Base-by-base conservation (phyloP, 2,797 vertebrate species). In the Cottoperca gobio region DNA sequence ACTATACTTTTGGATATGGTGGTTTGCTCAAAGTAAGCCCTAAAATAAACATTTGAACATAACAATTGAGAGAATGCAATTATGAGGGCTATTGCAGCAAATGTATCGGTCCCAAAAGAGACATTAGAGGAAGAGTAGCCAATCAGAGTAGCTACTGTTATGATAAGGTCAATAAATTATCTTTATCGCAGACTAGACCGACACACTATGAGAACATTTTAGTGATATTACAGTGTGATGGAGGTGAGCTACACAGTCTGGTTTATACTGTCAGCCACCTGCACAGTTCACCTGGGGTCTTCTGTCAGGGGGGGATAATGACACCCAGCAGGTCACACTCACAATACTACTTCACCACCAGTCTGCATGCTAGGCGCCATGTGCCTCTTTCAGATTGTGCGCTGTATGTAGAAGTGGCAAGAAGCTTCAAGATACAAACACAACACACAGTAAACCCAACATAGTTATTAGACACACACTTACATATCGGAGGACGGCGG, bases 401-500 rank as follows among this genome's bases (percentile, higher is more conserved):
- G 40, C 60, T 24, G 49, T 13, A 4, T 16, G 42, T 1, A 37
- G 19, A 71, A 83, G 62, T 59, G 48, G 37, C 45, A 37, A 45
- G 39, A 54, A 45, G 60, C 55, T 17, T 8, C 23, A 21, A 28
- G 54, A 57, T 54, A 45, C 40, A 40, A 53, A 33, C 58, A 67
- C n/a, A 33, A 53, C 59, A 68, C 65, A 49, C 66, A 43, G 28
- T 9, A 54, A 16, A 46, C 54, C 24, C 43, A 11, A 57, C 26
- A 80, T 3, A 77, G 49, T 72, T 50, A 40, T 21, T 8, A 68
- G 35, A 75, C 43, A 63, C 74, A 65, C 81, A 96, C 96, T 96
- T 94, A 97, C 96, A 96, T 93, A 75, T 97, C 96, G 83, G 95
- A 93, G 53, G 96, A 92, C 60, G 96, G 93, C 53, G 96, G 95